Evolutionary conservation across 1,140 invertebrate genomes (phyloP).

Genomic region (Leptinotarsa texana): DNA sequence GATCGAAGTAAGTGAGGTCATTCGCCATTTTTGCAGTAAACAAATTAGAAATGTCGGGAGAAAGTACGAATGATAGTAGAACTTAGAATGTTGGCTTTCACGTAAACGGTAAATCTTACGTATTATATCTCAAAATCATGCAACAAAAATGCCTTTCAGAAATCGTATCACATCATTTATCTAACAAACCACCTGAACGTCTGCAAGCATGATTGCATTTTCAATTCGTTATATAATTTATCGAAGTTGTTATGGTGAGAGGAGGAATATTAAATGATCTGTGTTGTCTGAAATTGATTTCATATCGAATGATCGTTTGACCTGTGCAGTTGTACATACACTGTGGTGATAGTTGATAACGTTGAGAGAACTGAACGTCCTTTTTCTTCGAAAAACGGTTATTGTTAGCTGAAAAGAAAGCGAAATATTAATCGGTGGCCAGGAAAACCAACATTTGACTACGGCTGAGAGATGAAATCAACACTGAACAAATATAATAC

Average conservation of each 20-base stretch:
- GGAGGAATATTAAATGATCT: background rate
- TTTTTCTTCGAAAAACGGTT: too few relatives aligned
- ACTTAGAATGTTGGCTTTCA: constrained; percentile 20
- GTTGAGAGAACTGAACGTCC: too few relatives aligned
- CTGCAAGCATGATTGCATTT: background rate
- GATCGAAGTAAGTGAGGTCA: background rate
- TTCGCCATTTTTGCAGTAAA: constrained; percentile 3
- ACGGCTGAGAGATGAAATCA: too few relatives aligned
- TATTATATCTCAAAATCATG: constrained; percentile 13
- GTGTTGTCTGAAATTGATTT: background rate
- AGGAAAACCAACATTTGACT: too few relatives aligned
- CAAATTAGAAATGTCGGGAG: constrained; percentile 17
- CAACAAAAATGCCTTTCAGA: constrained; percentile 11
- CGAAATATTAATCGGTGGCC: too few relatives aligned
- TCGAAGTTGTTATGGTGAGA: background rate
- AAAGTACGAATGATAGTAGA: constrained; percentile 10
- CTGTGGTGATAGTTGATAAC: too few relatives aligned
- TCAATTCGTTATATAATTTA: background rate
- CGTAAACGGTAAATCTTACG: constrained; percentile 6
- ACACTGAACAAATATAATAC: too few relatives aligned
- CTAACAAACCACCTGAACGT: background rate
- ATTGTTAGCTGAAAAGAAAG: too few relatives aligned
- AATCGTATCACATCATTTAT: constrained; percentile 19
- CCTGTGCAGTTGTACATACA: background rate
- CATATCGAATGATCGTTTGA: background rate